phyloP scores from a whole-genome alignment of 2,797 vertebrate species.

The Spondyliosoma cantharus region DNA sequence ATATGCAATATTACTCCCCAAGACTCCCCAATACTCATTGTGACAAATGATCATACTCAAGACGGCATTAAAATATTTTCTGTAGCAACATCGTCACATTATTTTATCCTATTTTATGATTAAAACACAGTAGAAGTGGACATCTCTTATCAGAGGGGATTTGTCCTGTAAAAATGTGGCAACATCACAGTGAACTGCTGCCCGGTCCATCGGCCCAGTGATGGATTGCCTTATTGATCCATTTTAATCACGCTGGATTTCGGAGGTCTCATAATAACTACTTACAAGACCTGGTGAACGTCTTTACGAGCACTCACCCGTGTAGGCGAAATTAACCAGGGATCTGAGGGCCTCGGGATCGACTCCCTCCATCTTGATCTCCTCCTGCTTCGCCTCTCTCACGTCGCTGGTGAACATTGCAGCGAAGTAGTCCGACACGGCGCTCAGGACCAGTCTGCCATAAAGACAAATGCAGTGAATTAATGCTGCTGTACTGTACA shows the following conservation, averaged over 20 bases:
- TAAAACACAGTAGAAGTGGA: neutral
- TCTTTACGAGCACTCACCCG: constrained; percentile 87
- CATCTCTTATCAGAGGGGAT: constrained; percentile 23
- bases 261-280: constrained; percentile 65
- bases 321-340: constrained; percentile 96
- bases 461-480: constrained; percentile 48
- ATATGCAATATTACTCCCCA: no score
- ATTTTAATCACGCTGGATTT: constrained; percentile 68
- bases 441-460: constrained; percentile 92
- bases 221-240: constrained; percentile 64
- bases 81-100: neutral
- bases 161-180: constrained; percentile 34
- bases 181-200: constrained; percentile 28
- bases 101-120: neutral
- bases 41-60: neutral
- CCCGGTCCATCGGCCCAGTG: constrained; percentile 14
- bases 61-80: neutral
- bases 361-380: constrained; percentile 98
- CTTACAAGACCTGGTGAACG: constrained; percentile 65
- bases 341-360: constrained; percentile 94
- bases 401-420: constrained; percentile 99
- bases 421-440: constrained; percentile 97
- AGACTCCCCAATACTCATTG: neutral
- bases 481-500: constrained; percentile 37
- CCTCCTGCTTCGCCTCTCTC: constrained; percentile 95